A percentile compares a stretch with the other conserved stretches of the same genome.
phyloP scores from a whole-genome alignment of 2,888 invertebrate species.

The Hipparchia semele region DNA sequence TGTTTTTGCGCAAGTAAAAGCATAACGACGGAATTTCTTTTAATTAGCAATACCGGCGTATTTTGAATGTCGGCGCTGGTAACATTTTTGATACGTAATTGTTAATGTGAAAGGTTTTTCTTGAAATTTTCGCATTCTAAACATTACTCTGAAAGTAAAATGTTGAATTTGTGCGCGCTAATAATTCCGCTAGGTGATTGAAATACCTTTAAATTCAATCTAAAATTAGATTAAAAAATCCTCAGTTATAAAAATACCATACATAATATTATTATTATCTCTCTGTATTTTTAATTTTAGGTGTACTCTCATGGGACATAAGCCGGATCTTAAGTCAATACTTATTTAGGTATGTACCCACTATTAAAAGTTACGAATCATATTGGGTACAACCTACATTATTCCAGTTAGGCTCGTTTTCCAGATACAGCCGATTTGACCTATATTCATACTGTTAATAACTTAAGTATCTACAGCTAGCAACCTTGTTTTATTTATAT shows the following conservation, averaged over 20 bases:
- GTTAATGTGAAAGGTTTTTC: slow-evolving; percentile 41
- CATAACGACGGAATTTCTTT: slow-evolving; percentile 66
- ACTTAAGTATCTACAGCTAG: no score
- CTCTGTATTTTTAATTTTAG: background rate
- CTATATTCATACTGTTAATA: no score
- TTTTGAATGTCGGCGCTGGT: slow-evolving; percentile 51
- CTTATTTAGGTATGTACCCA: no score
- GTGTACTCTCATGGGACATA: no score
- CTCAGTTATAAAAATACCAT: background rate
- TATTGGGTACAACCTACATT: no score
- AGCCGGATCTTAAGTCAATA: no score
- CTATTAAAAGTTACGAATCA: no score
- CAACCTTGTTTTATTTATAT: no score
- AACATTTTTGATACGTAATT: slow-evolving; percentile 55
- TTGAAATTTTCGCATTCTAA: slow-evolving; percentile 28
- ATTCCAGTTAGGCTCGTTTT: no score
- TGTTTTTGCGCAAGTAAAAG: slow-evolving; percentile 62
- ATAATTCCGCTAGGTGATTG: background rate
- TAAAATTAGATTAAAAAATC: background rate
- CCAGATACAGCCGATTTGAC: no score
- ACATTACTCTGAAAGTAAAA: slow-evolving; percentile 3
- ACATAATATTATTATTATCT: background rate
- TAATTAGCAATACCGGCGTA: slow-evolving; percentile 67
- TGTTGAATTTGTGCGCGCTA: background rate
- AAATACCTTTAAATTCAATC: background rate